Evolutionary conservation across 2,113 vertebrate genomes (phyloP).

Genomic region (Pollimyrus isidori): DNA sequence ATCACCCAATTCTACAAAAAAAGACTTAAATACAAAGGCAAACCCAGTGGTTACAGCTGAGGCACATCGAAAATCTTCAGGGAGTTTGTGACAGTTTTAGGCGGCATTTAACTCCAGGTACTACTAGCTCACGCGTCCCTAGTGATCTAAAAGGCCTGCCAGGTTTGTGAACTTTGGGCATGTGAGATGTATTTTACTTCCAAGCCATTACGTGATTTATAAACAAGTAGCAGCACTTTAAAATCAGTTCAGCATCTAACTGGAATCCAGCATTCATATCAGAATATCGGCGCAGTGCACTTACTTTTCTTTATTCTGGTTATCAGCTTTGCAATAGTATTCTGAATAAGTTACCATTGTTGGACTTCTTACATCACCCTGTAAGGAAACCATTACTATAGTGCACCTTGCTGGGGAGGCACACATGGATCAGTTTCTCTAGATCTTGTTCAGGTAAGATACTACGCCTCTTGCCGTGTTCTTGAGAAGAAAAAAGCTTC

Average conservation of each 20-base stretch:
- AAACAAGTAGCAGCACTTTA: neutral
- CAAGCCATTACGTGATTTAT: neutral
- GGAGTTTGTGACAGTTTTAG: neutral
- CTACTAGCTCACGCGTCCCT: neutral
- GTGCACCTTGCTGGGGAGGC: neutral
- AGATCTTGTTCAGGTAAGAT: neutral
- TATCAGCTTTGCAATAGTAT: neutral
- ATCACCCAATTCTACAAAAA: neutral
- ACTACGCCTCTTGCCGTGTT: neutral
- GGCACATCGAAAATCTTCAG: neutral
- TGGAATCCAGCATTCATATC: neutral
- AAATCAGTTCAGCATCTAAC: neutral
- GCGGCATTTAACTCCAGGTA: neutral
- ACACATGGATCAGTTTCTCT: neutral
- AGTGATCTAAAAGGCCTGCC: neutral
- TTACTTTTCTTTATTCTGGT: neutral
- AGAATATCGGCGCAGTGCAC: neutral
- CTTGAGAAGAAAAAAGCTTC: neutral
- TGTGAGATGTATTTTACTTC: neutral
- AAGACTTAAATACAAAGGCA: neutral
- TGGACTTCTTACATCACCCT: neutral
- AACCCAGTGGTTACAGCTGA: neutral
- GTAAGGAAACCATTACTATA: neutral
- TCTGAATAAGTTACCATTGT: neutral
- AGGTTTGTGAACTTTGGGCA: neutral